Conservation (phyloP, 2,113 vertebrate genomes). For the Myrmecophaga tridactyla region DNA sequence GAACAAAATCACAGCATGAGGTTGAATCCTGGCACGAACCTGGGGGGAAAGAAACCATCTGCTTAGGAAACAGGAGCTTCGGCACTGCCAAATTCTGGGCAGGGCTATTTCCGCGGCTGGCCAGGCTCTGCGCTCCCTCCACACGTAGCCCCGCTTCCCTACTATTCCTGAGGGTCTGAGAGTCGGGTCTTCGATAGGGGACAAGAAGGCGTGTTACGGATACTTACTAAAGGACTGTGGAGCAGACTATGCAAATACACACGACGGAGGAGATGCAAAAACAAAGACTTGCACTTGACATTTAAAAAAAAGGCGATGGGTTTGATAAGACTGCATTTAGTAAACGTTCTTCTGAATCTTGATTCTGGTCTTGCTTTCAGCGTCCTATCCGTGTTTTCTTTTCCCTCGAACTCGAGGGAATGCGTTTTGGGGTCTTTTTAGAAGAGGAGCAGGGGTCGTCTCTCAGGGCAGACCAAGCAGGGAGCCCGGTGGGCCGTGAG, state of each 20-base stretch:
- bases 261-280: neutral
- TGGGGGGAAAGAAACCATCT: constrained; percentile 91
- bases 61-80: constrained; percentile 81
- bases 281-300: neutral
- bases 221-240: neutral
- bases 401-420: neutral
- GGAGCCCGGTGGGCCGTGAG: neutral
- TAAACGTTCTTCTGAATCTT: neutral
- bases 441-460: neutral
- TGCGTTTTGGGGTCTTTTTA: neutral
- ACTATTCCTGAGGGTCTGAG: neutral
- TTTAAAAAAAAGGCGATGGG: neutral
- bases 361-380: neutral
- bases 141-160: neutral
- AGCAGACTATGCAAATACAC: constrained; percentile 21
- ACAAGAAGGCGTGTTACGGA: neutral
- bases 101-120: neutral
- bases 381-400: neutral
- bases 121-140: neutral
- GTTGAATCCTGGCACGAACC: constrained; percentile 87
- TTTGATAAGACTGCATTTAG: constrained; percentile 3
- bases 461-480: neutral
- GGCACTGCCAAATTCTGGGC: constrained; percentile 11
- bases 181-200: neutral
- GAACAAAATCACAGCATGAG: constrained; percentile 91